phyloP scores from a whole-genome alignment of 2,888 invertebrate species.

The Epiblema foenella region DNA sequence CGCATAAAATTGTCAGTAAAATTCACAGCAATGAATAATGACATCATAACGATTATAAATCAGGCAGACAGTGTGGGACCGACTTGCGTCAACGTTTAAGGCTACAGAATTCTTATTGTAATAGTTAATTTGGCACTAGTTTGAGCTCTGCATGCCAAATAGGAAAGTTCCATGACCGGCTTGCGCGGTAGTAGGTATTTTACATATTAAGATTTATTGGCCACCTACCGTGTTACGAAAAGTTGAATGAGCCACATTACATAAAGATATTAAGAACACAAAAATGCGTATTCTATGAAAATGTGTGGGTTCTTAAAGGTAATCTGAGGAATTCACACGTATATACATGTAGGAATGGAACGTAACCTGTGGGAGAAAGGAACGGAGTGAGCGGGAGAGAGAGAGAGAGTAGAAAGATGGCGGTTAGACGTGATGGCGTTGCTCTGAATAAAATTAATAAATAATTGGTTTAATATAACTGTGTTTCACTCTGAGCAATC shows the following conservation, averaged over 20 bases:
- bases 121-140: conserved; percentile 79
- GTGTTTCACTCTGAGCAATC: no score
- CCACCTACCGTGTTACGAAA: conserved; percentile 24
- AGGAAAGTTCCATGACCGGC: conserved; percentile 77
- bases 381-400: no score
- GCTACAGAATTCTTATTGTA: conserved; percentile 75
- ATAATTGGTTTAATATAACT: no score
- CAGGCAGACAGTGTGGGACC: conserved; percentile 79
- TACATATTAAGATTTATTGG: conserved; percentile 50
- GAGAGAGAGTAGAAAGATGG: no score
- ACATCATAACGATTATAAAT: conserved; percentile 66
- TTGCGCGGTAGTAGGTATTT: conserved; percentile 53
- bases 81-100: conserved; percentile 61
- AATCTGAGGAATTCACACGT: background rate
- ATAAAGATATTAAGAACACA: conserved; percentile 6
- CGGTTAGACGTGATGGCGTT: no score
- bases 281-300: background rate
- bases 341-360: no score
- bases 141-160: conserved; percentile 77
- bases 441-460: no score
- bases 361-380: no score
- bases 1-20: conserved; percentile 43
- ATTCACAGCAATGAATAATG: conserved; percentile 53
- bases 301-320: background rate
- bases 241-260: conserved; percentile 15